Conservation (phyloP, 2,113 vertebrate species). For the Archilochus colubris region DNA sequence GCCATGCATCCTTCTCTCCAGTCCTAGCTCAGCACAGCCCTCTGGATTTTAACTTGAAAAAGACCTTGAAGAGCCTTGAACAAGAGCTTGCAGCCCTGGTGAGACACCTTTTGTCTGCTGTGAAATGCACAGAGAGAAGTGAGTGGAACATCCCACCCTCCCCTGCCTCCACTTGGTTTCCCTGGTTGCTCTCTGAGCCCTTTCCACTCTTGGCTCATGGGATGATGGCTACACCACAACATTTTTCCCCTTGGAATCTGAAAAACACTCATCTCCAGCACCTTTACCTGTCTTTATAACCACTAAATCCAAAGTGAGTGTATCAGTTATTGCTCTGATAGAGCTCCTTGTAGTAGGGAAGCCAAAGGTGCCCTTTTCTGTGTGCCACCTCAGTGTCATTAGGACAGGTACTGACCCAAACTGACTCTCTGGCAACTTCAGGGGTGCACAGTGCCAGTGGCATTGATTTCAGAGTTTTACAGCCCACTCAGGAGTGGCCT, state of each 20-base stretch:
- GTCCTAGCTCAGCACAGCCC: background rate
- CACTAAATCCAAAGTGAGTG: background rate
- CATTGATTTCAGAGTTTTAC: slow-evolving; percentile 58
- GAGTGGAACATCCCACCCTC: fast-evolving
- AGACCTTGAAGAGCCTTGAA: background rate
- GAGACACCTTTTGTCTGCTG: background rate
- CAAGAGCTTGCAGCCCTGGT: background rate
- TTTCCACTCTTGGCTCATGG: background rate
- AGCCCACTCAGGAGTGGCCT: slow-evolving; percentile 15
- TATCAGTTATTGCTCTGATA: slow-evolving; percentile 10
- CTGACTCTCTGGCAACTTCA: slow-evolving; percentile 22
- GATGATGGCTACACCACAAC: background rate
- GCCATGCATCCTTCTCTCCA: background rate
- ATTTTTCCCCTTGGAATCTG: background rate
- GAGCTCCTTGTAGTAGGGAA: background rate
- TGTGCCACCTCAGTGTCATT: background rate
- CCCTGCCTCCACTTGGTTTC: background rate
- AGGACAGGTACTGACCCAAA: slow-evolving; percentile 46
- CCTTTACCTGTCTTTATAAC: background rate
- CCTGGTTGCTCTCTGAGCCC: background rate
- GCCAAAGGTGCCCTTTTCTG: background rate
- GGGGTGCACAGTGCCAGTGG: slow-evolving; percentile 46
- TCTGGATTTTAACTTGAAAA: background rate
- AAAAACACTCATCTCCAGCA: background rate
- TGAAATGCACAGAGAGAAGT: background rate